Conservation (phyloP, 2,888 invertebrate genomes). For the Oxytorus armatus region DNA sequence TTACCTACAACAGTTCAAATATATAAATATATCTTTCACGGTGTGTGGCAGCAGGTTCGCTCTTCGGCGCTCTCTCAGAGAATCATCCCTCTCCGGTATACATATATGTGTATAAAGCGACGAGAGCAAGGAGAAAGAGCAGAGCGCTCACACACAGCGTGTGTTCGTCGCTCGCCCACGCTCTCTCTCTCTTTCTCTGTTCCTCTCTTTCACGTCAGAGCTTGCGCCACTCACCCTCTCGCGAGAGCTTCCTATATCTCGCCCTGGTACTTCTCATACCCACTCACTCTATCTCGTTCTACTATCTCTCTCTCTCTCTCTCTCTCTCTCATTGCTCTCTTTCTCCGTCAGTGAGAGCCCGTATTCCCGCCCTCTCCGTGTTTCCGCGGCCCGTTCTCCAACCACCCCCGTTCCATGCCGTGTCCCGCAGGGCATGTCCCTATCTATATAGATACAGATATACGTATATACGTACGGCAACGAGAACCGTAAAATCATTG, state of each 20-base stretch:
- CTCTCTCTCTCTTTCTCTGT: conserved; percentile 28
- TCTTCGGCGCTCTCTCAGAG: conserved; percentile 39
- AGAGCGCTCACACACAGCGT: conserved; percentile 64
- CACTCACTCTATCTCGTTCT: conserved; percentile 58
- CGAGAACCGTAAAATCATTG: conserved; percentile 72
- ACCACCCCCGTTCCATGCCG: conserved; percentile 82
- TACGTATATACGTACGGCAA: conserved; percentile 4
- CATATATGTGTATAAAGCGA: conserved; percentile 10
- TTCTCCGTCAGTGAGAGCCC: conserved; percentile 63
- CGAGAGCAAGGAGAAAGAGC: conserved; percentile 39
- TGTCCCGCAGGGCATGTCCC: conserved; percentile 84
- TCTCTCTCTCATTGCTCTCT: conserved; percentile 57
- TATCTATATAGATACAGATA: conserved; percentile 66
- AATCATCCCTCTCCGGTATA: conserved; percentile 37
- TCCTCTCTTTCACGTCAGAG: conserved; percentile 45
- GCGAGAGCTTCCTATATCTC: conserved; percentile 61
- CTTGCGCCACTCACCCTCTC: conserved; percentile 69
- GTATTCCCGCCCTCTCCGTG: conserved; percentile 83
- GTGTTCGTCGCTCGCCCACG: conserved; percentile 68
- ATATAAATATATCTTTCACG: conserved; percentile 46
- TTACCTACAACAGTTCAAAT: conserved; percentile 9
- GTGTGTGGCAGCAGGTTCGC: conserved; percentile 52
- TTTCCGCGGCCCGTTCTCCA: conserved; percentile 83
- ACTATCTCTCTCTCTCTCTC: conserved; percentile 36
- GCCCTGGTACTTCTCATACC: conserved; percentile 62